Base-by-base conservation (phyloP, 2,113 vertebrate genomes). In the Gymnogyps californianus region DNA sequence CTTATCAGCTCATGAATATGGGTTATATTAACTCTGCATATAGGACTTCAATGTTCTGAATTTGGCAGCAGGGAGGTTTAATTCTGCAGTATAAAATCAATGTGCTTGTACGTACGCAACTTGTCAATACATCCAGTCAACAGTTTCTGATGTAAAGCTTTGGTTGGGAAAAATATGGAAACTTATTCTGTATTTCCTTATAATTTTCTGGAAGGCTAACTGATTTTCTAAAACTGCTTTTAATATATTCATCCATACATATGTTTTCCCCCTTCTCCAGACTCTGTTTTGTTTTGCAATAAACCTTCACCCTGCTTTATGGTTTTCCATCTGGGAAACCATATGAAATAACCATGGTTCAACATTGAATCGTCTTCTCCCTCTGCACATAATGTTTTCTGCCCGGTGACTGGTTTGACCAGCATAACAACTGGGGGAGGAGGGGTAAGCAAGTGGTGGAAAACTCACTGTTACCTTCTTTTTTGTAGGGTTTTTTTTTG, bases 291-390 rank as follows among this genome's bases (percentile, higher is more conserved):
- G 59, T 81, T 89, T 96, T 95, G 76, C 86, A 89, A 26, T 46
- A 87, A 92, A 66, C 77, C n/a, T 29, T 90, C 42, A 65, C 64
- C 89, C 83, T 81, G 22, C 58, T 97, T 90, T 89, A 81, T 59
- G 72, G 55, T 52, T 90, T 96, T 89, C 96, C 91, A 95, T 96
- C 89, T 96, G 95, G 76, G 42, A 95, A 88, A 76, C 78, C 88
- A 92, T 95, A 85, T 85, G 92, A 96, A 96, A 88, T 76, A 93
- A 67, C 57, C 12, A 10, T 40, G 66, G 74, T 92, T 90, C 78
- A 57, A 72, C 72, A 76, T 9, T 44, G 38, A 83, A 78, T 40
- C 18, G 1, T 71, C 59, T 89, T 77, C 55, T 85, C 40, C 36
- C 47, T 90, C 65, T 93, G 52, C n/a, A 80, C 79, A 40, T 42